phyloP scores from a whole-genome alignment of 1,140 invertebrate genomes.

The honey bee (Apis mellifera) region Amel_HAv3.1 CM009931.2:7704501-7705000 shows the following conservation, averaged over 20 bases:
- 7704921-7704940: conserved; percentile 49
- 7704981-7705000: conserved; percentile 64
- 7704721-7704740: conserved; percentile 62
- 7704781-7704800: conserved; percentile 75
- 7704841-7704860: conserved; percentile 78
- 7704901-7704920: conserved; percentile 50
- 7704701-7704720: conserved; percentile 19
- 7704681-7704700: conserved; percentile 24
- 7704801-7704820: conserved; percentile 79
- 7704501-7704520: not conserved
- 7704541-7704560: conserved; percentile 5
- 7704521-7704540: conserved; percentile 7
- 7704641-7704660: conserved; percentile 59
- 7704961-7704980: conserved; percentile 30
- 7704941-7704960: conserved; percentile 14
- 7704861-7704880: conserved; percentile 60
- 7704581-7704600: not conserved
- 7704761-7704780: conserved; percentile 80
- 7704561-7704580: conserved; percentile 5
- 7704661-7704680: not conserved
- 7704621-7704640: conserved; percentile 10
- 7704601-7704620: conserved; percentile 34
- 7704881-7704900: conserved; percentile 39
- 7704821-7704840: conserved; percentile 78
- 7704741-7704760: conserved; percentile 62